Base-by-base conservation (phyloP, 2,888 invertebrate species). In the Gastrophysa polygoni region DNA sequence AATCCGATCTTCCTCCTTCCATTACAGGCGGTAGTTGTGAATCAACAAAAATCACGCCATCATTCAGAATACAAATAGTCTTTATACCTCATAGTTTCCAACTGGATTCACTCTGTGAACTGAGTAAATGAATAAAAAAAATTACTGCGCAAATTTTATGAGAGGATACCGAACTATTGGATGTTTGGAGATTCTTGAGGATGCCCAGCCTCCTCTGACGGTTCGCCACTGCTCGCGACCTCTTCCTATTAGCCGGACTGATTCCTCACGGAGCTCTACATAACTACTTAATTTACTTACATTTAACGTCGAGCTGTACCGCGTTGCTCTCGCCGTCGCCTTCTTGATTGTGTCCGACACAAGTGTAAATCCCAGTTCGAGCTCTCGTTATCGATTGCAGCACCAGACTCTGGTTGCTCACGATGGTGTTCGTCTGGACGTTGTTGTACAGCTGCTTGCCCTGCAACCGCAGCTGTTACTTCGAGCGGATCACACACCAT, bases 341-440 rank as follows among this genome's bases (percentile, higher is more conserved):
- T 80, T 95, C 94, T 64, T 89, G 89, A 82, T 95, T 95, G 77
- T 89, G 90, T 47, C 93, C 95, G 46, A 92, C 89, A 78, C 95
- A 95, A 73, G 92, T 93, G 82, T 95, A 95, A 76, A 91, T 87
- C 1, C 95, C 95, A 0, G 91, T 89, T 51, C 90, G 84, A 32
- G 87, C 85, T 60, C 91, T 85, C 68, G 89, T 89, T 66, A 95
- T 93, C 70, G 89, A 90, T 82, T 94, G 95, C 72, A 95, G 86
- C n/a, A 95, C 94, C 63, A 95, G 83, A 77, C 92, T 93, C 82
- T 95, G 94, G 82, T 94, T 93, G 80, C 92, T 93, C 61, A 95
- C 89, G 70, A 95, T 92, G 59, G 93, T 89, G 43, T 94, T 94
- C 5, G 88, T 87, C 59, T 89, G 88, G 1, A 89, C 85, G 78